phyloP scores from a whole-genome alignment of 2,113 vertebrate genomes.

The Oreochromis tanganicae region DNA sequence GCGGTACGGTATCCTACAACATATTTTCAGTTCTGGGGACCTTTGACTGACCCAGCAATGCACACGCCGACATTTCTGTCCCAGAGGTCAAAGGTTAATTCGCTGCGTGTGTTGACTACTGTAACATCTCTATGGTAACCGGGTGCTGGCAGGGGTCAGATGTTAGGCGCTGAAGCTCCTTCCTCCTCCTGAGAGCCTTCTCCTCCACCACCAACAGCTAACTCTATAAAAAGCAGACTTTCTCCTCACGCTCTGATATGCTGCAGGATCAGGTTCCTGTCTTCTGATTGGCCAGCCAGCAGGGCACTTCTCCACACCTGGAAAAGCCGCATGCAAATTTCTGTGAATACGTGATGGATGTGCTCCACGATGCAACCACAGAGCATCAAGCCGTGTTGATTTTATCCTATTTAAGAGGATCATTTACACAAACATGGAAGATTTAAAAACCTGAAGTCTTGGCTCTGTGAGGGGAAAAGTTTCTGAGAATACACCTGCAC shows the following conservation, averaged over 20 bases:
- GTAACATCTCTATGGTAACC: slow-evolving; percentile 22
- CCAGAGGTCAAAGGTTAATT: slow-evolving; percentile 4
- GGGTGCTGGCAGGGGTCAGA: background rate
- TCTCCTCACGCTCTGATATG: background rate
- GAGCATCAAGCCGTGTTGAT: background rate
- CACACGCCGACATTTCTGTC: background rate
- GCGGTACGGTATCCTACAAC: background rate
- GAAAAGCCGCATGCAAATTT: background rate
- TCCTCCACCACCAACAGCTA: background rate
- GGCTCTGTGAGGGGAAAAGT: too few species aligned
- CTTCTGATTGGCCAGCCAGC: slow-evolving; percentile 56
- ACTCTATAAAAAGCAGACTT: slow-evolving; percentile 1
- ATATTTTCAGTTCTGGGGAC: background rate
- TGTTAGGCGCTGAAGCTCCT: background rate
- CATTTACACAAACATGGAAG: background rate
- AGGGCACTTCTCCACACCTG: slow-evolving; percentile 56
- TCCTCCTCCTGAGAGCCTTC: background rate
- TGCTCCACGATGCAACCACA: background rate
- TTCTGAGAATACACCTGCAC: background rate
- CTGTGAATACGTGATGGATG: background rate
- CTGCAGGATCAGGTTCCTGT: slow-evolving; percentile 39
- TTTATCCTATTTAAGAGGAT: background rate
- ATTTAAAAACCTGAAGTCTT: rapidly evolving
- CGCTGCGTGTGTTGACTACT: background rate
- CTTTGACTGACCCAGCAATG: background rate